These are phyloP conservation scores for Euthynnus affinis DNA, from an alignment of 2,797 vertebrate species.

Conservation along the genomic window DNA sequence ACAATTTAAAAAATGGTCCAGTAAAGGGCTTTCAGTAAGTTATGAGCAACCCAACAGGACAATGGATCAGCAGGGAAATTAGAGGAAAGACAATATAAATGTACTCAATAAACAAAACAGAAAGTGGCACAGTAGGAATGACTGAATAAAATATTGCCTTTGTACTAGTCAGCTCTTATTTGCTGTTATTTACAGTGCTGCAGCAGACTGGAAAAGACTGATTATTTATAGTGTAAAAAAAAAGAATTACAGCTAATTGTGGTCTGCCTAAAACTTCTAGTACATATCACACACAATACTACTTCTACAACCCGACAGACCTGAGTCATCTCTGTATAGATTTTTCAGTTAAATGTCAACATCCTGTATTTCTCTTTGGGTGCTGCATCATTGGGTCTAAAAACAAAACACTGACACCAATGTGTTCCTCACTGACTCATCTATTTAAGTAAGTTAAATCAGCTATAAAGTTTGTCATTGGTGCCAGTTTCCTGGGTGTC, in stretches of 20 bases:
- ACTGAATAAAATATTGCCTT: neutral
- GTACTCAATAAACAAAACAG: constrained; percentile 6
- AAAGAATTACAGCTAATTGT: neutral
- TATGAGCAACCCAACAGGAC: constrained; percentile 14
- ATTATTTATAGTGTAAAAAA: neutral
- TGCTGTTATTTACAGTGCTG: neutral
- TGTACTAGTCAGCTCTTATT: neutral
- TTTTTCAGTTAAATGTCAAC: constrained; percentile 60
- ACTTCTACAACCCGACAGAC: neutral
- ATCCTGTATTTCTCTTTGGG: constrained; percentile 37
- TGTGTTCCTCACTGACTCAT: constrained; percentile 51
- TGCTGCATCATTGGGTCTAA: constrained; percentile 31
- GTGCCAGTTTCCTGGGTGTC: constrained; percentile 30
- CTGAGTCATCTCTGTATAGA: constrained; percentile 56
- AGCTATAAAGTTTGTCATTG: constrained; percentile 44
- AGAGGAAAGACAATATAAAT: constrained; percentile 2
- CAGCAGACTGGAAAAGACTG: neutral
- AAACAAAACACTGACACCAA: constrained; percentile 44
- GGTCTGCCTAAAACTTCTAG: neutral
- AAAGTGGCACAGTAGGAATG: neutral
- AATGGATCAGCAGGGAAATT: constrained; percentile 18
- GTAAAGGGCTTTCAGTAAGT: constrained; percentile 18
- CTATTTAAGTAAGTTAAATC: constrained; percentile 51
- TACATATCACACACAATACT: neutral
- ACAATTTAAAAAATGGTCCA: constrained; percentile 13